phyloP scores from a whole-genome alignment of 2,888 invertebrate genomes.

The Ramazzottius varieornatus region DNA sequence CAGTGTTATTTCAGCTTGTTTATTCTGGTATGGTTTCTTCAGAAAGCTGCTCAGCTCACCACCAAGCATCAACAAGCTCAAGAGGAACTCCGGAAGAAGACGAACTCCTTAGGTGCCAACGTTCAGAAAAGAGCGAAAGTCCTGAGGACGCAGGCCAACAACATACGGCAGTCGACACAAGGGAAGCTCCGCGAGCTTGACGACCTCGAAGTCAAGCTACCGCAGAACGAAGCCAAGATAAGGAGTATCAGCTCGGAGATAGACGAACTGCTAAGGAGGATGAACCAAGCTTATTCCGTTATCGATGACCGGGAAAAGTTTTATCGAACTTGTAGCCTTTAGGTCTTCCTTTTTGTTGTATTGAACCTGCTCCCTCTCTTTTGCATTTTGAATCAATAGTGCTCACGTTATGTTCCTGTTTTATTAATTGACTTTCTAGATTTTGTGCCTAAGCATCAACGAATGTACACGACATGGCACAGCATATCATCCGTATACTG shows the following conservation, averaged over 20 bases:
- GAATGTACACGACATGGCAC: no score
- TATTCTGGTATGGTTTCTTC: neutral
- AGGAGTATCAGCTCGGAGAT: neutral
- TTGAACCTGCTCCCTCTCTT: no score
- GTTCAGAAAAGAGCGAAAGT: slow-evolving; percentile 50
- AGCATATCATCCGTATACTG: no score
- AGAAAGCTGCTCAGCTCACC: slow-evolving; percentile 27
- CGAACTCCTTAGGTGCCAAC: slow-evolving; percentile 39
- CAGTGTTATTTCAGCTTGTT: neutral
- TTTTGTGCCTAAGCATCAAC: no score
- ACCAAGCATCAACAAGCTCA: slow-evolving; percentile 44
- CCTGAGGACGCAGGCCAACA: slow-evolving; percentile 48
- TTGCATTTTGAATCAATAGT: no score
- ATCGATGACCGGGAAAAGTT: neutral
- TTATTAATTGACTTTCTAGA: no score
- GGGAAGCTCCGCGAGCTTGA: neutral
- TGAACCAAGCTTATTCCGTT: neutral
- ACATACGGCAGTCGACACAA: neutral
- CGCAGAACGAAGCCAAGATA: neutral
- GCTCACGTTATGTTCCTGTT: no score
- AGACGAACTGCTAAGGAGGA: neutral
- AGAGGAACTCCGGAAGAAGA: slow-evolving; percentile 40
- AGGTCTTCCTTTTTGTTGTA: no score
- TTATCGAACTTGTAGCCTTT: neutral
- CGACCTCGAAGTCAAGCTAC: neutral